Base-by-base conservation (phyloP, 2,113 vertebrate genomes). In the Calcarius ornatus region DNA sequence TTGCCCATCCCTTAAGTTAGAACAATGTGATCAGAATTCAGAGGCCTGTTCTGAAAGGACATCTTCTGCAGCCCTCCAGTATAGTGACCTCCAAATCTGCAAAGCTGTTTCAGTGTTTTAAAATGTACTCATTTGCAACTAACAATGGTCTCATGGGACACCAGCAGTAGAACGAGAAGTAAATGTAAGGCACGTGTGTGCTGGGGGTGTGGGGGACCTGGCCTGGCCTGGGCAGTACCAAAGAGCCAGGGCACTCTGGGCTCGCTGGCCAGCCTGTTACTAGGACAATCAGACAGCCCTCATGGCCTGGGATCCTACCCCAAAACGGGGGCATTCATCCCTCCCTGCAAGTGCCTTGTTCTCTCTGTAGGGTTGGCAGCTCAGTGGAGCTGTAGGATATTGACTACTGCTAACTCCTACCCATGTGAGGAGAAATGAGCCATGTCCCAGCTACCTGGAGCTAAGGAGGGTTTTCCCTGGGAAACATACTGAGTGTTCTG, bases 171-270 rank as follows among this genome's bases (percentile, higher is more conserved):
- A 51, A 28, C 28, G 15, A 28, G 54, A 20, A 51, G 45, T 13
- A 9, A 65, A 33, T 15, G 31, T 27, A 6, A 82, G 47, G 47
- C 21, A 11, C 8, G n/a, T 0, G 0, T 33, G 27, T 7, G 5
- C 45, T 43, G 4, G 40, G 10, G 37, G 25, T 20, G 23, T n/a
- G 12, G 23, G 6, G 53, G 40, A 20, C 18, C 50, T 86, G 56
- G 42, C 27, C 71, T 57, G 56, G 9, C 11, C 33, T 30, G 3
- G 27, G 65, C 21, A 31, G 17, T 2, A 33, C 22, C 3, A 10
- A 54, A 33, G 54, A 56, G 23, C 61, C 56, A 19, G 40, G 42
- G 54, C 83, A 53, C n/a, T 4, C 31, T 20, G 31, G 60, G 60
- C 48, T 64, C 12, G 0, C 12, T 66, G 45, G 4, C 10, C 5